Evolutionary conservation across 2,113 vertebrate species (phyloP).

Genomic region (Todiramphus saurophagus): DNA sequence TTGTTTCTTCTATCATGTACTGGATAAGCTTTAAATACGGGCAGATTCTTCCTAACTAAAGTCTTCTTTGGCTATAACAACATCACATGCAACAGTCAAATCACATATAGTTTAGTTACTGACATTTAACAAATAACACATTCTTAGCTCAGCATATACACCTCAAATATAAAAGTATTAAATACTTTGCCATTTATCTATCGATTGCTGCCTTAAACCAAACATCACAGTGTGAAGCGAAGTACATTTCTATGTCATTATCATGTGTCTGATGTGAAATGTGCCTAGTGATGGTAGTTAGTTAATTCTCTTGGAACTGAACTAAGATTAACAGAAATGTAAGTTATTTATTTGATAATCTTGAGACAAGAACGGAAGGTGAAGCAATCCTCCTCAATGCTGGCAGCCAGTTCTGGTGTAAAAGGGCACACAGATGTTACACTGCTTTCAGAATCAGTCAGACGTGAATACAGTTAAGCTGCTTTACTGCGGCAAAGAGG

Average conservation of each 20-base stretch:
- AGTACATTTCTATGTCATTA: not conserved
- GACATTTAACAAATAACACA: not conserved
- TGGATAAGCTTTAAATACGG: fast-evolving
- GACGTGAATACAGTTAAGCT: not conserved
- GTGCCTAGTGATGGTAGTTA: not conserved
- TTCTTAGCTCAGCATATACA: not conserved
- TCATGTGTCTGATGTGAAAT: fast-evolving
- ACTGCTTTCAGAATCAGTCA: not conserved
- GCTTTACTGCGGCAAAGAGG: not conserved
- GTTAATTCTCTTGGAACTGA: not conserved
- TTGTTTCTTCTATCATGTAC: not conserved
- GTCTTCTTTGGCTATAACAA: not conserved
- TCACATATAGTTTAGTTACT: not conserved
- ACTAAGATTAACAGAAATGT: not conserved
- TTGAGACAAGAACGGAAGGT: not conserved
- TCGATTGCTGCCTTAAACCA: not conserved
- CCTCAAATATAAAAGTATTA: not conserved
- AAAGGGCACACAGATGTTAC: not conserved
- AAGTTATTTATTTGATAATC: not conserved
- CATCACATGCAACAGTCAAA: not conserved
- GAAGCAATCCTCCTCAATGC: not conserved
- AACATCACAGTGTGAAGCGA: not conserved
- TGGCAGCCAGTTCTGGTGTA: not conserved
- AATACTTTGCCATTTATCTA: not conserved
- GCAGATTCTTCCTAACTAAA: not conserved